phyloP scores from a whole-genome alignment of 2,113 vertebrate species.

The Cnemophilus loriae region DNA sequence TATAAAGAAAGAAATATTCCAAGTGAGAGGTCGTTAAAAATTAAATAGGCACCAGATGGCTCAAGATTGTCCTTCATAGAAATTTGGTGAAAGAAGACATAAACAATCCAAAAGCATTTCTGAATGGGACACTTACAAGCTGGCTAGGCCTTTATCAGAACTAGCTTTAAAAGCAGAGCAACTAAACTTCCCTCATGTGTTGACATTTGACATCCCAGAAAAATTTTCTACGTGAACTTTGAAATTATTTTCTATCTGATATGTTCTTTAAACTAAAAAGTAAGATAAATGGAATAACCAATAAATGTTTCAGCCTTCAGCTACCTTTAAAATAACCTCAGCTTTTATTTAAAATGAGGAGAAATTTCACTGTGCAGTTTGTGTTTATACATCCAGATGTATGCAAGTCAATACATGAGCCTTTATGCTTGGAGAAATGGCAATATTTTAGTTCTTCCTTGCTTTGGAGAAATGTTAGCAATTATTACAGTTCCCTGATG shows the following conservation, averaged over 20 bases:
- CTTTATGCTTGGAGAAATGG: neutral
- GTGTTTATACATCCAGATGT: neutral
- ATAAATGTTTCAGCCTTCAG: neutral
- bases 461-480: neutral
- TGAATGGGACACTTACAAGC: conserved; percentile 62
- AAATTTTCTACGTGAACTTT: neutral
- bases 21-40: conserved; percentile 85
- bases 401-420: neutral
- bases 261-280: neutral
- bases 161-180: conserved; percentile 35
- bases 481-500: neutral
- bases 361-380: neutral
- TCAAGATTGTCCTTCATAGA: conserved; percentile 78
- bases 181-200: neutral
- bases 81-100: conserved; percentile 75
- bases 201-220: neutral
- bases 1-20: conserved; percentile 83
- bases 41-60: conserved; percentile 83
- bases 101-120: conserved; percentile 68
- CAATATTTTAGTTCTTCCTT: neutral
- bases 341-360: neutral
- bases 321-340: neutral
- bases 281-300: neutral
- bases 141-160: conserved; percentile 55
- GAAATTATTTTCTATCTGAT: neutral